Base-by-base conservation (phyloP, 2,113 vertebrate genomes). In the Cheilinus undulatus region DNA sequence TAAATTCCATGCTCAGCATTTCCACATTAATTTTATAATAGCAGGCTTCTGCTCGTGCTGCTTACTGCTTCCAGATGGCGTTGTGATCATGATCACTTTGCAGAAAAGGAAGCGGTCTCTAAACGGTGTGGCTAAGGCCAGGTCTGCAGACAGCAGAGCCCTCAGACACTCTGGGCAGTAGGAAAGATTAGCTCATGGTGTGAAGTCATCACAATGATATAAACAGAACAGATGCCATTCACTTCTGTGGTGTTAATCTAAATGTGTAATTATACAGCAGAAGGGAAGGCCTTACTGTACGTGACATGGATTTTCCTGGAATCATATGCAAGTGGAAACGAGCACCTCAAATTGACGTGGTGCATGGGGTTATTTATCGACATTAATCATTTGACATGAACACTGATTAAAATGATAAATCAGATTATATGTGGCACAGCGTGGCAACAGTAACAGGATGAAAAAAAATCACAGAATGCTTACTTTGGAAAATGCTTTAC, bases 161-260 rank as follows among this genome's bases (percentile, higher is more conserved):
- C 43, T 57, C 54, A 53, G 80, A 77, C 67, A 8, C 17, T 11
- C 60, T 19, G 69, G 52, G 73, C 83, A 82, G 83, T 74, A 78
- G 80, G 63, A 85, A 86, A 80, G 73, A 90, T 85, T 73, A 88
- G 81, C 78, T 91, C 83, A 87, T 70, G 50, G 69, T 45, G 74
- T 87, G 84, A 88, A 65, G 84, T 90, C 79, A 88, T 76, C 12
- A 15, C 52, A 60, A 72, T 87, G 76, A 89, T 59, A 61, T 72
- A 61, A 85, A 76, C 68, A 32, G 19, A 86, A 57, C 82, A 87
- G 59, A 88, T 87, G 80, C 82, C 69, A 3, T 32, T 26, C 38
- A 19, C 38, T 43, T 71, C 49, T 38, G 46, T 53, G 67, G 49
- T 34, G 50, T 68, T 57, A 52, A 50, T 45, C 54, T 57, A 56